Evolutionary conservation across 2,113 vertebrate species (phyloP).

Genomic region (Notarius quadriscutis): DNA sequence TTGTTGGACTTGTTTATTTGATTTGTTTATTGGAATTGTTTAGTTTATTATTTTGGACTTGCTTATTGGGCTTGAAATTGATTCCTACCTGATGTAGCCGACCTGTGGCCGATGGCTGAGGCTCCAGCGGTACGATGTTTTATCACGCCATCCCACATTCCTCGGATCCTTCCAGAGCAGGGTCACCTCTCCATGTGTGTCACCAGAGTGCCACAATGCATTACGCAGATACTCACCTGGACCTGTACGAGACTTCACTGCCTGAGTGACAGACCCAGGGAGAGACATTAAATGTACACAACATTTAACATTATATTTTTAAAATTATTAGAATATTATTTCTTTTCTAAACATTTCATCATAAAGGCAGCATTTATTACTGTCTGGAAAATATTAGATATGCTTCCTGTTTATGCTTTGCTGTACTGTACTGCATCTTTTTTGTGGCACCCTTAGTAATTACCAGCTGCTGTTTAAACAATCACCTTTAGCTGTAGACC

Average conservation of each 20-base stretch:
- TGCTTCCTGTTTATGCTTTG: neutral
- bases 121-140: slow-evolving; percentile 88
- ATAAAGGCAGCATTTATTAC: neutral
- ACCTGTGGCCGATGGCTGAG: slow-evolving; percentile 85
- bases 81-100: slow-evolving; percentile 82
- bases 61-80: neutral
- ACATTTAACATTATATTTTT: neutral
- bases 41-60: neutral
- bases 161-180: slow-evolving; percentile 88
- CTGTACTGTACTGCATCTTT: neutral
- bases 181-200: slow-evolving; percentile 81
- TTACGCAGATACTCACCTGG: slow-evolving; percentile 85
- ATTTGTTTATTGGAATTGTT: neutral
- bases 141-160: slow-evolving; percentile 88
- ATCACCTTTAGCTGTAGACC: slow-evolving; percentile 86
- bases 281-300: neutral
- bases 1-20: neutral
- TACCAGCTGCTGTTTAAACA: neutral
- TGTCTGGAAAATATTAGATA: neutral
- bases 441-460: neutral
- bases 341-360: neutral
- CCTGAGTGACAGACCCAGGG: slow-evolving; percentile 64
- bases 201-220: slow-evolving; percentile 85
- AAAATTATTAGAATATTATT: neutral
- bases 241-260: slow-evolving; percentile 86